phyloP scores from a whole-genome alignment of 2,888 invertebrate species.

The Blastobasis adustella region DNA sequence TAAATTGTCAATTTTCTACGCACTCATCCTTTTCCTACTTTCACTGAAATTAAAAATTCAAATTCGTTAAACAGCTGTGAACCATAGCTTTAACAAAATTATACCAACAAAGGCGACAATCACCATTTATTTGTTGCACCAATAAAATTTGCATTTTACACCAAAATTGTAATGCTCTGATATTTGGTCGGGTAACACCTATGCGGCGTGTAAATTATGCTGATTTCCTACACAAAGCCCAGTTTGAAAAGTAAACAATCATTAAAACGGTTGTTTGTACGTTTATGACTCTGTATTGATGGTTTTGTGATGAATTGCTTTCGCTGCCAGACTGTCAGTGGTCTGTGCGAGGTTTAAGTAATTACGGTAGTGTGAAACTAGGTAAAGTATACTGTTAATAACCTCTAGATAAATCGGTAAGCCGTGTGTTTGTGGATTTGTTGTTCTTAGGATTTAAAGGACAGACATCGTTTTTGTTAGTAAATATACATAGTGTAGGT shows the following conservation, averaged over 20 bases:
- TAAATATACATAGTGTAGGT: too few species aligned
- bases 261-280: constrained; percentile 1
- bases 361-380: background rate
- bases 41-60: background rate
- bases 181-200: too few species aligned
- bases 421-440: too few species aligned
- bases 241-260: constrained; percentile 10
- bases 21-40: too few species aligned
- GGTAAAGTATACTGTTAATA: too few species aligned
- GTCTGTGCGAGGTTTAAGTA: background rate
- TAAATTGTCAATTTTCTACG: too few species aligned
- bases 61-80: constrained; percentile 9
- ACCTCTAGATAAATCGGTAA: too few species aligned
- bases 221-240: constrained; percentile 21
- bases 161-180: too few species aligned
- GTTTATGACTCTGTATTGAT: background rate
- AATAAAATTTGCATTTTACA: constrained; percentile 15
- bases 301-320: background rate
- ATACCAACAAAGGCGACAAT: constrained; percentile 23
- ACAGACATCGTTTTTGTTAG: too few species aligned
- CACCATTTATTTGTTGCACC: constrained; percentile 27
- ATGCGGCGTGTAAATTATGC: constrained; percentile 26
- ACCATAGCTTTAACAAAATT: constrained; percentile 16
- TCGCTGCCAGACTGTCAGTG: background rate
- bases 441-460: too few species aligned